Evolutionary conservation across 2,113 vertebrate genomes (phyloP), one percentile per base, ranked within the genome.

Genomic region (Grammomys surdaster): DNA sequence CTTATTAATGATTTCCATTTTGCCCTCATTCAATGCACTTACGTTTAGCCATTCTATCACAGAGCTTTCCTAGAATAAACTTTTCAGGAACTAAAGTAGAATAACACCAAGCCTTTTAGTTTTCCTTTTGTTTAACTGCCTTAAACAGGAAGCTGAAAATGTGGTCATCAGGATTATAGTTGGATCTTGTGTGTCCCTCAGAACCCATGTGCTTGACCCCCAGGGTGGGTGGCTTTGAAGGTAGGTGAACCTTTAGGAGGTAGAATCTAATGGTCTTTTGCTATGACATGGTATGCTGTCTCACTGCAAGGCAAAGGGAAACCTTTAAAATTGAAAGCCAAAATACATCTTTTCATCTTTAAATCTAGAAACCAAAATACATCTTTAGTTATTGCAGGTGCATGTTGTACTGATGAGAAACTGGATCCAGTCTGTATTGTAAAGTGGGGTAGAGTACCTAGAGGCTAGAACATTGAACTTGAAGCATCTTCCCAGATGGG

Each of bases 71-170:
- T 76, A 28, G 70, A 88, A 89, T 58, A 69, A 20, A 51, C 31
- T 73, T 86, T 7, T 43, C 48, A 24, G 36, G 16, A 92, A 46
- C 48, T 46, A 69, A 11, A 36, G 31, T 24, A 63, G 63, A 89
- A 84, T 46, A 46, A 54, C 5, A 90, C 9, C 40, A 48, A 77
- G 33, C 84, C 9, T 48, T 94, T 51, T 80, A 63, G 20, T 88
- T 89, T 93, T 54, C 75, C 51, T 88, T 88, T n/a, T 90, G 36
- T 33, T 88, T 16, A 75, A 36, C 86, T 91, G 84, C 73, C 93
- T 85, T 73, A 88, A 97, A 82, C 1, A 81, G 78, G 20, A 93
- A 90, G 58, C 7, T 94, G 46, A 26, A 85, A 75, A 81, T 26
- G 5, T 43, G 51, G 81, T 78, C 19, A 77, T 63, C 56, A 72